Evolutionary conservation across 2,113 vertebrate genomes (phyloP), one percentile per base, ranked within the genome.

Genomic region (Ammospiza caudacuta): DNA sequence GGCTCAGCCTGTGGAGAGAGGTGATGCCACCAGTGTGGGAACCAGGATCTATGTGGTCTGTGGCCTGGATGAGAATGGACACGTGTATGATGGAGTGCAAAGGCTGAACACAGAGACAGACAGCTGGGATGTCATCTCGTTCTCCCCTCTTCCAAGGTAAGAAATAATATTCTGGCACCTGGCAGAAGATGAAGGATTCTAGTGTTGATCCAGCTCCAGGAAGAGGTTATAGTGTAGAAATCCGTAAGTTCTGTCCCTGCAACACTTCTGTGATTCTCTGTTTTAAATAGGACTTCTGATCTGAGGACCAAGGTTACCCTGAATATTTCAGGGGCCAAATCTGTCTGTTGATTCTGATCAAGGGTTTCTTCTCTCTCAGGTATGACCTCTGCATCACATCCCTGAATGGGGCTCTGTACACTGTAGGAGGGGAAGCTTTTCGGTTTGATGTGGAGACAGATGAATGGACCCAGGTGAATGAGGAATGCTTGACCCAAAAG

Each of bases 41-140:
- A 66, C 35, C 7, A 97, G 87, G 20, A 95, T 99, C 94, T 99
- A 99, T 0, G 97, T 99, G 61, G 98, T 98, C 18, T 99, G 99
- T 62, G 99, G 99, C 51, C 96, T 99, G 90, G 98, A 99, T 97
- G 98, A 99, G 90, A 98, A 99, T 0, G 98, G 99, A 8, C 98
- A 98, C 1, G 98, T 98, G 0, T 99, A 98, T 52, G 95, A 96
- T 67, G 98, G 99, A 22, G 98, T 99, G 90, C 99, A 99, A 90
- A 98, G 98, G 83, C 98, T 99, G 79, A 89, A 93, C 66, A 97
- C 92, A 0, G 96, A 97, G 58, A 95, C 95, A 0, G 98, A 99
- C 89, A 97, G 97, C 49, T 99, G 99, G 99, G 98, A 98, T 52
- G 98, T 99, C 25, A 96, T 99, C 68, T 98, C 99, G 2, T 98